phyloP scores from a whole-genome alignment of 2,888 invertebrate species.

The Sarcophaga caerulescens region DNA sequence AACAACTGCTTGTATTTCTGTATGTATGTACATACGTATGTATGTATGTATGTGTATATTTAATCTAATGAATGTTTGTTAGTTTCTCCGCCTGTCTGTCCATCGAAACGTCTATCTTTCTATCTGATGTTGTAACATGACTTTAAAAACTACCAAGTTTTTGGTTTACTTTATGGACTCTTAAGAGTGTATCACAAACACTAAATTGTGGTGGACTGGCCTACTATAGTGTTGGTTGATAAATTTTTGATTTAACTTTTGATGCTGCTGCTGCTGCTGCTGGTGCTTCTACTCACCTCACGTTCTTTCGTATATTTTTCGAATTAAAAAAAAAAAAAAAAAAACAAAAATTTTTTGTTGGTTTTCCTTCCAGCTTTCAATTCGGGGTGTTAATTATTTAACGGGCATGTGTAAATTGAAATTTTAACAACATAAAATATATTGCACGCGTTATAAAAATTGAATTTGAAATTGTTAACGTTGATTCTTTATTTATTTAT shows the following conservation, averaged over 20 bases:
- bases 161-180: constrained; percentile 44
- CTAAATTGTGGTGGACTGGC: neutral
- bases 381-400: constrained; percentile 67
- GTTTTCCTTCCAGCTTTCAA: neutral
- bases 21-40: neutral
- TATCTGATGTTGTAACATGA: constrained; percentile 57
- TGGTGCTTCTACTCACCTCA: constrained; percentile 7
- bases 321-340: neutral
- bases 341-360: neutral
- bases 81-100: neutral
- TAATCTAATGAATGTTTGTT: constrained; percentile 13
- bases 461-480: constrained; percentile 50
- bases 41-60: constrained; percentile 24
- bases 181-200: neutral
- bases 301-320: neutral
- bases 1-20: neutral
- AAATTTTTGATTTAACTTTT: neutral
- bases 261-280: neutral
- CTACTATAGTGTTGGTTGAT: too few species aligned
- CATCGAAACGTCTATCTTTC: constrained; percentile 23
- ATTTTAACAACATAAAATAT: constrained; percentile 64
- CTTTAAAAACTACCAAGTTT: constrained; percentile 45
- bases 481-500: constrained; percentile 45
- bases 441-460: constrained; percentile 60
- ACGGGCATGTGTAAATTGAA: constrained; percentile 67